Evolutionary conservation across 1,140 invertebrate species (phyloP).

Genomic region (Drosophila equinoxialis): DNA sequence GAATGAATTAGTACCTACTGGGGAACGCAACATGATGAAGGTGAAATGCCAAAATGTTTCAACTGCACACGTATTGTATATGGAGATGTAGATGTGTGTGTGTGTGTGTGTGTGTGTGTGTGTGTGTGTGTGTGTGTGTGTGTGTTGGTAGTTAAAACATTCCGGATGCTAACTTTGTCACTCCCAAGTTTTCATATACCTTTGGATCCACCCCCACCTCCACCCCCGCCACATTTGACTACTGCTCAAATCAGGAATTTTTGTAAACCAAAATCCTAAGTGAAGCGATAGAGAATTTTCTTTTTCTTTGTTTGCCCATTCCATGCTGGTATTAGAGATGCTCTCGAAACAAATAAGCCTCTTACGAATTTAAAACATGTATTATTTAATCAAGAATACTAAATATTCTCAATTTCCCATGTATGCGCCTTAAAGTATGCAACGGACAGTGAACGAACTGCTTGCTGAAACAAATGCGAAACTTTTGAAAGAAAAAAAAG

Average conservation of each 20-base stretch:
- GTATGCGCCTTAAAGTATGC: too few species aligned
- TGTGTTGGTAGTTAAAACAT: conserved; percentile 7
- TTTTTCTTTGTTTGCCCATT: not conserved
- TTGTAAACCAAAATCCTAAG: not conserved
- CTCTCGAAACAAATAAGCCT: too few species aligned
- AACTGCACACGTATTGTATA: conserved; percentile 3
- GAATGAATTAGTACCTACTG: conserved; percentile 11
- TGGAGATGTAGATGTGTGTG: not conserved
- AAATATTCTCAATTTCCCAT: too few species aligned
- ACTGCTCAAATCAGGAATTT: not conserved
- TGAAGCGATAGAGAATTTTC: not conserved
- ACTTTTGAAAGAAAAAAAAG: too few species aligned
- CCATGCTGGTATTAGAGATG: too few species aligned
- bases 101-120: not conserved
- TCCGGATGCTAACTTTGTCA: not conserved
- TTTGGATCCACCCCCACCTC: not conserved
- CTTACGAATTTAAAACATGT: too few species aligned
- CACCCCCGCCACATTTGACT: not conserved
- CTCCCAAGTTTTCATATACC: conserved; percentile 1
- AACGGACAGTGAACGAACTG: too few species aligned
- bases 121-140: not conserved
- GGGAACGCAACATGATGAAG: conserved; percentile 12
- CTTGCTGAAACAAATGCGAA: too few species aligned
- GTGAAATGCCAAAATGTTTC: conserved; percentile 14
- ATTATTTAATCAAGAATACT: too few species aligned